These are phyloP conservation scores for Equus quagga DNA, from an alignment of 2,113 vertebrate species.

Conservation along the genomic window DNA sequence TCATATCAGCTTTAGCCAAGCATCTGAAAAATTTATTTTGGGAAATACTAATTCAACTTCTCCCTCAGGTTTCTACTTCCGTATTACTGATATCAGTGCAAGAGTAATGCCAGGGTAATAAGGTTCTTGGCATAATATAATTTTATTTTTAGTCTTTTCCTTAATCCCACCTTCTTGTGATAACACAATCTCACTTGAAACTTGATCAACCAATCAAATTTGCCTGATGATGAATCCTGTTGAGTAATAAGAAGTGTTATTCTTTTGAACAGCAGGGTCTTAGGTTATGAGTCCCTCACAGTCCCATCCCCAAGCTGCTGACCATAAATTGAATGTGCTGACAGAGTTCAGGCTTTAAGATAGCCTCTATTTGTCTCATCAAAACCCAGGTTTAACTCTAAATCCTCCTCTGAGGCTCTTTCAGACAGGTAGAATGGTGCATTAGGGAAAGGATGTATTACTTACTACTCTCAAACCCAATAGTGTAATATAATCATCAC, in stretches of 20 bases:
- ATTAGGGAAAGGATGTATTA: background rate
- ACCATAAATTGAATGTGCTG: background rate
- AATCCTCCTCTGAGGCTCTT: background rate
- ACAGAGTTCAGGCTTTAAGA: background rate
- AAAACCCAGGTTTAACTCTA: background rate
- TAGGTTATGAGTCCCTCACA: background rate
- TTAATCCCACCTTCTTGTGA: background rate
- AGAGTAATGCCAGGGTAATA: background rate
- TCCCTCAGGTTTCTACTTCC: slow-evolving; percentile 3
- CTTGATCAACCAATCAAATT: slow-evolving; percentile 43
- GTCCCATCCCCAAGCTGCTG: background rate
- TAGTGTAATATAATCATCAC: background rate
- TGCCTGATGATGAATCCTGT: background rate
- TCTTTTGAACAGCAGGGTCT: background rate
- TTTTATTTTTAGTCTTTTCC: slow-evolving; percentile 49
- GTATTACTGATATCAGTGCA: background rate
- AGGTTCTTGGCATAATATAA: background rate
- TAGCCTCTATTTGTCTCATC: background rate
- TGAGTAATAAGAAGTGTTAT: slow-evolving; percentile 20
- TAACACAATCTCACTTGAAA: background rate
- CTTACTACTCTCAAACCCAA: background rate
- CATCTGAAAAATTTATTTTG: slow-evolving; percentile 51
- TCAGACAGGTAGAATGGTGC: background rate
- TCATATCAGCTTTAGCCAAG: slow-evolving; percentile 23
- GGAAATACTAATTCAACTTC: slow-evolving; percentile 45